phyloP scores from a whole-genome alignment of 2,113 vertebrate genomes.

The Orthonyx spaldingii region DNA sequence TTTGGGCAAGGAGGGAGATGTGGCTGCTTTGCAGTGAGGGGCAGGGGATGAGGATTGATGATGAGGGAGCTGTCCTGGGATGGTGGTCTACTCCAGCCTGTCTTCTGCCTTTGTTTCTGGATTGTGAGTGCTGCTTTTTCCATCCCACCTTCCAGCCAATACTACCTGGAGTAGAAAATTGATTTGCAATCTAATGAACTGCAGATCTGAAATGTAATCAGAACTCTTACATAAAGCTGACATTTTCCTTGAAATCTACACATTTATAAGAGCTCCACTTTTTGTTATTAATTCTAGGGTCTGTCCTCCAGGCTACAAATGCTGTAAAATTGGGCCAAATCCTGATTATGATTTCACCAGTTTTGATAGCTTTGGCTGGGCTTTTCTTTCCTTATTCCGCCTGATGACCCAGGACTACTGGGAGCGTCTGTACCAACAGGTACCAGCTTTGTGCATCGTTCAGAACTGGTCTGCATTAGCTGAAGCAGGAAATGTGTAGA shows the following conservation, averaged over 20 bases:
- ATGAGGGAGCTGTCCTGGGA: not conserved
- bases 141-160: not conserved
- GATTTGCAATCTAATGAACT: not conserved
- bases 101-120: not conserved
- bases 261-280: not conserved
- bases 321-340: conserved; percentile 79
- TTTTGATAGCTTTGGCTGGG: conserved; percentile 92
- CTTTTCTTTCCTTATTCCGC: conserved; percentile 90
- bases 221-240: not conserved
- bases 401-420: conserved; percentile 96
- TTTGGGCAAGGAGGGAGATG: not conserved
- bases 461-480: not conserved
- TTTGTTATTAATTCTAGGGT: conserved; percentile 61
- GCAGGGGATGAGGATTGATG: not conserved
- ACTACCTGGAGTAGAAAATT: not conserved
- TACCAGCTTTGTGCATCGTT: conserved; percentile 28
- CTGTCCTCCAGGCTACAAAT: conserved; percentile 81
- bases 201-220: not conserved
- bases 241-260: not conserved
- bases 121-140: not conserved
- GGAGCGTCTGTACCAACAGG: conserved; percentile 97
- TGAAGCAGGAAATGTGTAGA: not conserved
- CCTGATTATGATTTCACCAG: conserved; percentile 92
- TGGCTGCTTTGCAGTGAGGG: not conserved
- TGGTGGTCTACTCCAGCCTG: not conserved